phyloP scores from a whole-genome alignment of 2,113 vertebrate species.

The Climacteris rufus region DNA sequence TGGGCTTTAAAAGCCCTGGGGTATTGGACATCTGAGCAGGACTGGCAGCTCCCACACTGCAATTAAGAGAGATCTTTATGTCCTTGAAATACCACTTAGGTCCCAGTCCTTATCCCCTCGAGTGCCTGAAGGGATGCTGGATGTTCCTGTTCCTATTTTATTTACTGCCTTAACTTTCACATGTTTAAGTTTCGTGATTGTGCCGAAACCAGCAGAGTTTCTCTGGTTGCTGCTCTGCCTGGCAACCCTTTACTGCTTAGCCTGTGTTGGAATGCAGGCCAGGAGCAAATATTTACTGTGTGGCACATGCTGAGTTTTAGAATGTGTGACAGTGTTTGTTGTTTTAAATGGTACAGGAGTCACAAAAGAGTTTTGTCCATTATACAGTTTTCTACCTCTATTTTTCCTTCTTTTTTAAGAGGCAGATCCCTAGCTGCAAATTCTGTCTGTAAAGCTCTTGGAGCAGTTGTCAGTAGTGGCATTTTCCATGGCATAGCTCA shows the following conservation, averaged over 20 bases:
- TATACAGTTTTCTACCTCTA: not conserved
- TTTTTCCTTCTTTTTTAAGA: not conserved
- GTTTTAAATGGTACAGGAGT: not conserved
- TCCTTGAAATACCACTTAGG: not conserved
- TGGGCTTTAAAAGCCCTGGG: not conserved
- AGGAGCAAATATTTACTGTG: not conserved
- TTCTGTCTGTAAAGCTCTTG: not conserved
- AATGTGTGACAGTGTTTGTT: not conserved
- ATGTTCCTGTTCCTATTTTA: not conserved
- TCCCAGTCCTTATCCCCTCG: not conserved
- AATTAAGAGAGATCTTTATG: not conserved
- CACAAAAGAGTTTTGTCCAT: not conserved
- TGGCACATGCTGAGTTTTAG: not conserved
- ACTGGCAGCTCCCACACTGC: not conserved
- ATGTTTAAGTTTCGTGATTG: not conserved
- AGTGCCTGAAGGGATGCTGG: not conserved
- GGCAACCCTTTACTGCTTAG: not conserved
- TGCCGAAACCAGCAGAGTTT: not conserved
- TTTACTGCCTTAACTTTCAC: not conserved
- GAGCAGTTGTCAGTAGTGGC: not conserved
- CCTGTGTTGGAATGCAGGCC: not conserved
- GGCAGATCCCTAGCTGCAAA: not conserved
- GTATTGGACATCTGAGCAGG: not conserved
- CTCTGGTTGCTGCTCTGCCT: not conserved
- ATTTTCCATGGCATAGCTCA: not conserved